Evolutionary conservation across 23 tunicate genomes (phyloP).

Genomic region (Styela clava): DNA sequence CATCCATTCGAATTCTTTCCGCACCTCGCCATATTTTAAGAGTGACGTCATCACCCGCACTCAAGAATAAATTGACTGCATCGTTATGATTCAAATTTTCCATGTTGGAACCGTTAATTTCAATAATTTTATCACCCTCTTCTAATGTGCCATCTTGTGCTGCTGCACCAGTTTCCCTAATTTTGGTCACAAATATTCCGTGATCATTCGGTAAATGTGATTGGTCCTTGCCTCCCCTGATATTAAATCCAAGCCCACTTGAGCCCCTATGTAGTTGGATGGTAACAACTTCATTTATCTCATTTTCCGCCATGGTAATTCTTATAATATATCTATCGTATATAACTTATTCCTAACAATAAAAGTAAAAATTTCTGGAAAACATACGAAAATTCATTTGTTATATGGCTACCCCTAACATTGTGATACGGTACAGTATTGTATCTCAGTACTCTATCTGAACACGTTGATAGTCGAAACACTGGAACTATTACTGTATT

Average conservation of each 20-base stretch:
- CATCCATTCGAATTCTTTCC: constrained; percentile 39
- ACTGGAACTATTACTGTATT: too few species aligned
- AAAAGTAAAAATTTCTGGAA: too few species aligned
- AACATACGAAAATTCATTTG: too few species aligned
- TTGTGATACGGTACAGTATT: too few species aligned
- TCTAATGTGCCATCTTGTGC: constrained; percentile 77
- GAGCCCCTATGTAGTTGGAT: constrained; percentile 13
- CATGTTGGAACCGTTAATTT: constrained; percentile 52
- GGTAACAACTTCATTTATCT: background rate
- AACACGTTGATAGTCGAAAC: too few species aligned
- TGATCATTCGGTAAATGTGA: constrained; percentile 69
- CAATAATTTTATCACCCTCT: constrained; percentile 87
- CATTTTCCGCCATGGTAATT: background rate
- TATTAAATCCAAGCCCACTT: constrained; percentile 89
- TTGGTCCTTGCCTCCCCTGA: constrained; percentile 88
- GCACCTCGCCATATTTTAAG: constrained; percentile 69
- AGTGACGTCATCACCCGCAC: constrained; percentile 56
- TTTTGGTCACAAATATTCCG: constrained; percentile 94
- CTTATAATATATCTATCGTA: too few species aligned
- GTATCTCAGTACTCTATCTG: too few species aligned
- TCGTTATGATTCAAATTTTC: constrained; percentile 44
- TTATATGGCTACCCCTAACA: too few species aligned
- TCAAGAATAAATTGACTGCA: constrained; percentile 59
- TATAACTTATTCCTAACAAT: too few species aligned
- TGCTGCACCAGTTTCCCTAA: constrained; percentile 80